Conservation (phyloP, 2,113 vertebrate genomes). For the Atractosteus spatula region DNA sequence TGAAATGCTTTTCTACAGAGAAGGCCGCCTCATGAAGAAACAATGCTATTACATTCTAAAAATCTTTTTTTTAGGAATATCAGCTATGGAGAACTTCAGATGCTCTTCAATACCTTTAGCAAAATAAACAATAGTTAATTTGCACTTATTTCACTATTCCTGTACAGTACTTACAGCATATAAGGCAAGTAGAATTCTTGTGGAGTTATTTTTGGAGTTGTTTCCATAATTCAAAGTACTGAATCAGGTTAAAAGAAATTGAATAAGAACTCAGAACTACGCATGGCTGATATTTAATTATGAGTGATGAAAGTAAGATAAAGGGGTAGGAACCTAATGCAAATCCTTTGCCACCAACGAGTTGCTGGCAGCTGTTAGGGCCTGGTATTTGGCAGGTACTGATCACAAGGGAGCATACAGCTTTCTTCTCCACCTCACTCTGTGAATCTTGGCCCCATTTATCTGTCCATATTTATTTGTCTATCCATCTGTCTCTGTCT, state of each 20-base stretch:
- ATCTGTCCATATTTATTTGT: conserved; percentile 46
- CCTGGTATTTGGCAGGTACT: conserved; percentile 60
- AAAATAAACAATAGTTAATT: too few relatives aligned
- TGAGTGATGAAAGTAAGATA: conserved; percentile 40
- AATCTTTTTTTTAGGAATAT: too few relatives aligned
- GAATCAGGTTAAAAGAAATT: conserved; percentile 5
- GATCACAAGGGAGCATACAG: conserved; percentile 55
- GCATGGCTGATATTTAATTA: conserved; percentile 20
- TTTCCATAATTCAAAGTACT: background rate
- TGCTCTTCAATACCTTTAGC: too few relatives aligned
- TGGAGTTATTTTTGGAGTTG: background rate
- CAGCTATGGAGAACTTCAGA: too few relatives aligned
- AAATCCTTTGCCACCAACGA: conserved; percentile 30
- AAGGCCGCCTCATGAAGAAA: too few relatives aligned
- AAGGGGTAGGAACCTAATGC: conserved; percentile 36
- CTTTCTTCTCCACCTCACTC: conserved; percentile 42
- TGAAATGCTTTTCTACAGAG: too few relatives aligned
- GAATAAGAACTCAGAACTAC: conserved; percentile 4
- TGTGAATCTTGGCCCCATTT: conserved; percentile 57
- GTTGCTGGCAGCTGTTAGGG: conserved; percentile 60
- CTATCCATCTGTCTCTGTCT: background rate
- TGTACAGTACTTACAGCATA: too few relatives aligned
- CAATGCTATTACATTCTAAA: too few relatives aligned
- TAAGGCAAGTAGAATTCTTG: background rate
- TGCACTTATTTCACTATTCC: too few relatives aligned